Base-by-base conservation (phyloP, 1,140 invertebrate species). In the Rhagoletis zephyria region DNA sequence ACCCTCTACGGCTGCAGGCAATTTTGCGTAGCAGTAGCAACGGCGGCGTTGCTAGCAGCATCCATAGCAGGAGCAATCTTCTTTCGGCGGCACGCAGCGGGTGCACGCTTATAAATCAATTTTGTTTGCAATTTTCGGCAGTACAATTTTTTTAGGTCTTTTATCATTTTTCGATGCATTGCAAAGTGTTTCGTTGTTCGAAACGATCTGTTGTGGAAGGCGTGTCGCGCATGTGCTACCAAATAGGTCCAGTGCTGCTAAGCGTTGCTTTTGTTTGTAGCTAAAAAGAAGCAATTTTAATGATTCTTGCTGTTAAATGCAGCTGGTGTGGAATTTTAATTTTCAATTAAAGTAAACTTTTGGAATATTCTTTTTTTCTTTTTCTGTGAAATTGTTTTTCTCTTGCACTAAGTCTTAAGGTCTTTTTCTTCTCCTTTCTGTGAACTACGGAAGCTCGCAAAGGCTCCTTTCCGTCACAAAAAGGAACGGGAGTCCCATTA, bases 51-150 rank as follows among this genome's bases (percentile, higher is more conserved):
- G 30, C 30, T 30, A 30, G 30, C 30, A 30, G 30, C 30, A 30
- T 30, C 30, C 30, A 30, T 30, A 30, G 30, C 16, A 63, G 61
- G 12, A 63, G 61, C 61, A 63, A 63, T 63, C 61, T 63, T 19
- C 14, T 45, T 51, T 74, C 48, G 70, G 42, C 70, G 70, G 42
- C 70, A 74, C 42, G 67, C 67, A 74, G 67, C 67, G 67, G 40
- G 67, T 74, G 67, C 67, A 48, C 70, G 70, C 70, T 74, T 74
- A n/a, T 74, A 74, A 74, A 74, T 74, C 70, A 74, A 74, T n/a
- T 74, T 74, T 74, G 12, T 74, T 74, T 74, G 67, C 42, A 48
- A 74, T 51, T 74, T 48, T 74, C 7, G 40, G 70, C 70, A 48
- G 30, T 5, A 19, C 5, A 74, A 74, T 16, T 74, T 74, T 74